Conservation (phyloP, 1,140 invertebrate genomes). For the Manduca sexta region DNA sequence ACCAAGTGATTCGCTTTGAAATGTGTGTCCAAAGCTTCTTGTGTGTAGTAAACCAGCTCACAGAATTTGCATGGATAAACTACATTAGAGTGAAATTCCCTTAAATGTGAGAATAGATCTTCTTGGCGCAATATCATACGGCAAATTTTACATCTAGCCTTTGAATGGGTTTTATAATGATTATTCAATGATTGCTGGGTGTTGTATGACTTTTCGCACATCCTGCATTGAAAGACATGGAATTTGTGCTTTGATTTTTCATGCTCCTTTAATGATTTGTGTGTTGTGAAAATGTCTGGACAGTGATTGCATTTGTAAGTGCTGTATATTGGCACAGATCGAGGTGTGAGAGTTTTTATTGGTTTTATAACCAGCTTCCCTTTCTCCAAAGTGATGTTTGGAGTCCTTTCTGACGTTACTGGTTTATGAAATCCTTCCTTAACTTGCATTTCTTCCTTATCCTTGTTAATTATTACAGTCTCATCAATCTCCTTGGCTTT, state of each 20-base stretch:
- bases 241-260: constrained; percentile 17
- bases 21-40: constrained; percentile 18
- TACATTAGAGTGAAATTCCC: constrained; percentile 14
- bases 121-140: constrained; percentile 15
- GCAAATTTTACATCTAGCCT: constrained; percentile 22
- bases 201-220: constrained; percentile 23
- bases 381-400: constrained; percentile 10
- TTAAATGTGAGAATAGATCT: constrained; percentile 22
- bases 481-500: no score
- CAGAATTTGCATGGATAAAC: constrained; percentile 22
- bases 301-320: constrained; percentile 22
- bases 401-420: not conserved
- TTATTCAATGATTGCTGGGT: constrained; percentile 18
- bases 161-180: constrained; percentile 23
- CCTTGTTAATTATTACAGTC: not conserved
- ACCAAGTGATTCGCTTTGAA: constrained; percentile 20
- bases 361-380: constrained; percentile 19
- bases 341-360: constrained; percentile 1
- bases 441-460: no score
- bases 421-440: no score
- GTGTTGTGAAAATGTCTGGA: constrained; percentile 18
- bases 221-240: constrained; percentile 15
- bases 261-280: constrained; percentile 21
- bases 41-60: constrained; percentile 19
- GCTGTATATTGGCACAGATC: constrained; percentile 2